Percentiles rank a stretch among this genome's conserved stretches.
Evolutionary conservation across 2,888 invertebrate species (phyloP).

Genomic region (Xestia ashworthii): DNA sequence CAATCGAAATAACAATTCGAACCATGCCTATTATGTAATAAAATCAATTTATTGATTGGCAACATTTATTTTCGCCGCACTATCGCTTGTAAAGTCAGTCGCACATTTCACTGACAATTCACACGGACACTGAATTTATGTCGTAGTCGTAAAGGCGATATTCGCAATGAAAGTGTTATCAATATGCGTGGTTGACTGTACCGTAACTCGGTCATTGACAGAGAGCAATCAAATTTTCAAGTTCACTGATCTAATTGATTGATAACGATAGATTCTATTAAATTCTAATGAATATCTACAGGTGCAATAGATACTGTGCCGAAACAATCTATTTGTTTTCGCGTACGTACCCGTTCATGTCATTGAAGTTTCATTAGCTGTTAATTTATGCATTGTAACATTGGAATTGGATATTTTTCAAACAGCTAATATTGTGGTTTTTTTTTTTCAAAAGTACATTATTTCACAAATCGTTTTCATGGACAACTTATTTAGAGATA

Average conservation of each 20-base stretch:
- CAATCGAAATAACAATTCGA: constrained; percentile 32
- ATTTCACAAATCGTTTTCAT: no score
- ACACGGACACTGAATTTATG: background rate
- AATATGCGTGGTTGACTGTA: background rate
- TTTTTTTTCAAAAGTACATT: background rate
- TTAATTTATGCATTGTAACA: constrained; percentile 18
- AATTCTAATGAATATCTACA: constrained; percentile 29
- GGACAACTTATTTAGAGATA: no score
- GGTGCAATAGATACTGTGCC: constrained; percentile 33
- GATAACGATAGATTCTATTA: constrained; percentile 55
- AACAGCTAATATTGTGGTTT: background rate
- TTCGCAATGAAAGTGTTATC: background rate
- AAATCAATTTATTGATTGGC: constrained; percentile 43
- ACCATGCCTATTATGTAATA: constrained; percentile 26
- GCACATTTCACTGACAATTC: background rate
- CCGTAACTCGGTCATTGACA: constrained; percentile 62
- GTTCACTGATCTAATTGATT: constrained; percentile 54
- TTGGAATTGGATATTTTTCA: constrained; percentile 2
- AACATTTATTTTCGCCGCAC: constrained; percentile 37
- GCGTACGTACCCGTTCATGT: constrained; percentile 26
- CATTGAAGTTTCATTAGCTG: constrained; percentile 32
- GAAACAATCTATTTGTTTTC: constrained; percentile 36
- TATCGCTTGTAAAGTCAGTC: constrained; percentile 12
- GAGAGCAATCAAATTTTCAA: constrained; percentile 58
- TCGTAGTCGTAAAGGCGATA: background rate